These are phyloP conservation scores for Seriola aureovittata DNA, from an alignment of 2,113 vertebrate genomes.

Conservation along the genomic window DNA sequence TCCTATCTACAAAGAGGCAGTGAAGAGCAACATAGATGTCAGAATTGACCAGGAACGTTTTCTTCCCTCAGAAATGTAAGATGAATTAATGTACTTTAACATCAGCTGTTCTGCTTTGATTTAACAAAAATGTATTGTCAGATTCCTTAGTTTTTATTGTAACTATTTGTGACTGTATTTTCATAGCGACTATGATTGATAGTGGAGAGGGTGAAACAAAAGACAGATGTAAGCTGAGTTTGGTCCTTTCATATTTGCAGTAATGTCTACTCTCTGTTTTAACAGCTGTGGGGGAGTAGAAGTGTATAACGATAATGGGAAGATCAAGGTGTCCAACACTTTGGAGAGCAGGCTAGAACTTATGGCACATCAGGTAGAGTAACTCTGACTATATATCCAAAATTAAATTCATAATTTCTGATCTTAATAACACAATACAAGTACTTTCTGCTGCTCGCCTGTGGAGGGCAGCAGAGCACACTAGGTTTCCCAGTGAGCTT, in stretches of 20 bases:
- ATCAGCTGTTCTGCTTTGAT: neutral
- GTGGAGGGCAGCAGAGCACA: slow-evolving; percentile 55
- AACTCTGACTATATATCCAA: neutral
- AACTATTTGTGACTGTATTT: neutral
- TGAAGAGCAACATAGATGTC: slow-evolving; percentile 89
- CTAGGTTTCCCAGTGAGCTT: neutral
- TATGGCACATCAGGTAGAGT: slow-evolving; percentile 91
- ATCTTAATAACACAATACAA: neutral
- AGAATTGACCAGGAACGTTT: slow-evolving; percentile 90
- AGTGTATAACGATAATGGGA: slow-evolving; percentile 90
- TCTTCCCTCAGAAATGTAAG: slow-evolving; percentile 92
- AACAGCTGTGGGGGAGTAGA: slow-evolving; percentile 92
- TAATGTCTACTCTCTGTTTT: slow-evolving; percentile 18
- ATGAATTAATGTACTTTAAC: neutral
- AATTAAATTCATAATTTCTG: neutral
- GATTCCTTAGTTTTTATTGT: neutral
- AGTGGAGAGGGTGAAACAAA: neutral
- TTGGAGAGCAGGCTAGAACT: slow-evolving; percentile 94
- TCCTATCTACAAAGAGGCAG: slow-evolving; percentile 90
- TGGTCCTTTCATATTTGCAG: neutral
- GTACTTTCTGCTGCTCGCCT: slow-evolving; percentile 36
- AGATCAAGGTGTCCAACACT: slow-evolving; percentile 95
- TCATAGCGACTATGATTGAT: neutral
- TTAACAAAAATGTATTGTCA: neutral
- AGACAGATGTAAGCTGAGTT: neutral